Conservation (phyloP, 1,140 invertebrate species). For the Marisa cornuarietis region DNA sequence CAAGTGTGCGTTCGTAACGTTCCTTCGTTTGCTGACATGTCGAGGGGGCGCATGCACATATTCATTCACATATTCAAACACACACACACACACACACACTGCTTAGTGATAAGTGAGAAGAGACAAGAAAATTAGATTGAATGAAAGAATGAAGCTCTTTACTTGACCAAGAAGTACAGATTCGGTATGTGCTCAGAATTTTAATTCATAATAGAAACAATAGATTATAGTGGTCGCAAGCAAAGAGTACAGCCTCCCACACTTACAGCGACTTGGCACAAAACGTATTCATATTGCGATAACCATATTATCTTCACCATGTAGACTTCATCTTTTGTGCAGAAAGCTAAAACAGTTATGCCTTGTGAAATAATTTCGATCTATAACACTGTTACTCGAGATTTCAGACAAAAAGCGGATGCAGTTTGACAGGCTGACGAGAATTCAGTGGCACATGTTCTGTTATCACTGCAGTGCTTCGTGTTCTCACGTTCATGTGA, state of each 20-base stretch:
- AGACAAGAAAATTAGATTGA: background rate
- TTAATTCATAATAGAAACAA: background rate
- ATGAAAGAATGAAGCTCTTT: background rate
- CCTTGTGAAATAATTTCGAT: too few species aligned
- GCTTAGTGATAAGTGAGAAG: background rate
- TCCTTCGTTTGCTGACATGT: background rate
- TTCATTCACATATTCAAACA: background rate
- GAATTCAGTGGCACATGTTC: too few species aligned
- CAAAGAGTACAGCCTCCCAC: background rate
- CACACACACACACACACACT: background rate
- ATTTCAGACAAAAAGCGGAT: too few species aligned
- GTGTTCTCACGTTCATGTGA: too few species aligned
- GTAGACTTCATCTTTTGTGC: too few species aligned
- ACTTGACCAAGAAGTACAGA: background rate
- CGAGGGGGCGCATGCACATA: background rate
- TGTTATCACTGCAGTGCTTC: too few species aligned
- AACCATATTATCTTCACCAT: background rate
- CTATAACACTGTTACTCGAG: too few species aligned
- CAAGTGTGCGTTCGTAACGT: too few species aligned
- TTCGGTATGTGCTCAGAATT: background rate
- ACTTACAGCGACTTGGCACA: background rate
- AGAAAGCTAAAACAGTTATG: too few species aligned
- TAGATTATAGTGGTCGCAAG: background rate
- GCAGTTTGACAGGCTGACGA: too few species aligned
- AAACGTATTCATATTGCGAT: background rate